Conservation (phyloP, 2,113 vertebrate species). For the Clarias gariepinus region DNA sequence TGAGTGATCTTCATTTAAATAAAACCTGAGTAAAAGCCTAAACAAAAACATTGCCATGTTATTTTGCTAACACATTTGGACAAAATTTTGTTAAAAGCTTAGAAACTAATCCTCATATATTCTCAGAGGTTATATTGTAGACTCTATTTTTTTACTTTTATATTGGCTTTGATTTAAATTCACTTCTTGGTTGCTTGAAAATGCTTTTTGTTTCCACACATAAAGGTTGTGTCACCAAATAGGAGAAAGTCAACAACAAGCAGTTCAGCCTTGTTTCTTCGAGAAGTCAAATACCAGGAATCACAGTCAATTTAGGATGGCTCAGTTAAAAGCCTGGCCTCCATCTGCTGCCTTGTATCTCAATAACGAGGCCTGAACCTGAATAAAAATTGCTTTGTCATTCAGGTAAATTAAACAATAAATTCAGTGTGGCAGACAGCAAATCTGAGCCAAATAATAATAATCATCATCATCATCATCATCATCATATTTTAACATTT, state of each 20-base stretch:
- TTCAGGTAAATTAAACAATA: constrained; percentile 50
- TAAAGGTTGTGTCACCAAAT: constrained; percentile 13
- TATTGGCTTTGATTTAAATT: constrained; percentile 43
- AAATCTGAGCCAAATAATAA: not conserved
- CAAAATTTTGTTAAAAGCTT: not conserved
- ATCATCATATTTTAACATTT: no score
- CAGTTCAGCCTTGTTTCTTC: constrained; percentile 45
- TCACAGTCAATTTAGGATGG: constrained; percentile 48
- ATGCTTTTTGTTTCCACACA: not conserved
- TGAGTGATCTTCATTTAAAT: not conserved
- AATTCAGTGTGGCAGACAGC: constrained; percentile 45
- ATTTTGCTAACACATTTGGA: not conserved
- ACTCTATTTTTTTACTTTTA: not conserved
- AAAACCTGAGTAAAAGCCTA: not conserved
- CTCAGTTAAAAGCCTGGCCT: constrained; percentile 50
- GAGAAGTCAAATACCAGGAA: constrained; percentile 51
- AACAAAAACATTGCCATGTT: not conserved
- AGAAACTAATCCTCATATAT: not conserved
- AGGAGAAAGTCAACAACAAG: constrained; percentile 41
- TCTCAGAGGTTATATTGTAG: constrained; percentile 1
- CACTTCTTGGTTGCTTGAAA: constrained; percentile 6
- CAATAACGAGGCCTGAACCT: constrained; percentile 45
- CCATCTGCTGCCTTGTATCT: constrained; percentile 55
- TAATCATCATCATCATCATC: constrained; percentile 23
- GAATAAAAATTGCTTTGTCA: constrained; percentile 54